Evolutionary conservation across 2,797 vertebrate genomes (phyloP).

Genomic region (Phoeniculus purpureus): DNA sequence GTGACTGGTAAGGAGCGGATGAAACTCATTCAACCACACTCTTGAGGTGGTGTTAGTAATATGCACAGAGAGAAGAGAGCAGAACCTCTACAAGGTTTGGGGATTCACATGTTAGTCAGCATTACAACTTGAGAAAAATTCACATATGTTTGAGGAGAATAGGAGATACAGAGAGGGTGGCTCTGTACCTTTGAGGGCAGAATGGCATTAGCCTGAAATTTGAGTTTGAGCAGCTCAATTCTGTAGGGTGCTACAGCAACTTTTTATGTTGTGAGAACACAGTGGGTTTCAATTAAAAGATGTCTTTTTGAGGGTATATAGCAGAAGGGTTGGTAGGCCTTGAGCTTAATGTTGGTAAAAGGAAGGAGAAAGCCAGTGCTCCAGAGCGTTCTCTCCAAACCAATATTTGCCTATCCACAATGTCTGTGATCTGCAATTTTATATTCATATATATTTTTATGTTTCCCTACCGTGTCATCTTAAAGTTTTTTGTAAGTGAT

Average conservation of each 20-base stretch:
- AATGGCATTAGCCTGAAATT: not conserved
- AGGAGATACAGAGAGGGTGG: not conserved
- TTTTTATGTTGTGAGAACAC: not conserved
- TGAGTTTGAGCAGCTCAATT: not conserved
- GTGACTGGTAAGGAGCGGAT: not conserved
- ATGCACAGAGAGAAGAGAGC: not conserved
- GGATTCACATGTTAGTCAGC: not conserved
- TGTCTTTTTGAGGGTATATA: not conserved
- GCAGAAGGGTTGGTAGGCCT: not conserved
- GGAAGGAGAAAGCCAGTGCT: not conserved
- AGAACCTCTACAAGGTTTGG: not conserved
- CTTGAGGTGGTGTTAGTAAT: not conserved
- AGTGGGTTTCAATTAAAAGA: not conserved
- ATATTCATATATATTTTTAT: not conserved
- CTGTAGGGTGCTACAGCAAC: not conserved
- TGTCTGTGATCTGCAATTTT: not conserved
- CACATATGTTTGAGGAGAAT: not conserved
- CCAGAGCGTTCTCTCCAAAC: not conserved
- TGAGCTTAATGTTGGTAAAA: not conserved
- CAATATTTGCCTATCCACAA: not conserved
- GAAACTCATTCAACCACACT: not conserved
- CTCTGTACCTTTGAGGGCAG: not conserved
- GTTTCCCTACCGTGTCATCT: not conserved
- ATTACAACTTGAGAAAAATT: not conserved
- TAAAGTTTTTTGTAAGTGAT: not conserved